Evolutionary conservation across 2,797 vertebrate species (phyloP).

Genomic region (Chelidonichthys spinosus): DNA sequence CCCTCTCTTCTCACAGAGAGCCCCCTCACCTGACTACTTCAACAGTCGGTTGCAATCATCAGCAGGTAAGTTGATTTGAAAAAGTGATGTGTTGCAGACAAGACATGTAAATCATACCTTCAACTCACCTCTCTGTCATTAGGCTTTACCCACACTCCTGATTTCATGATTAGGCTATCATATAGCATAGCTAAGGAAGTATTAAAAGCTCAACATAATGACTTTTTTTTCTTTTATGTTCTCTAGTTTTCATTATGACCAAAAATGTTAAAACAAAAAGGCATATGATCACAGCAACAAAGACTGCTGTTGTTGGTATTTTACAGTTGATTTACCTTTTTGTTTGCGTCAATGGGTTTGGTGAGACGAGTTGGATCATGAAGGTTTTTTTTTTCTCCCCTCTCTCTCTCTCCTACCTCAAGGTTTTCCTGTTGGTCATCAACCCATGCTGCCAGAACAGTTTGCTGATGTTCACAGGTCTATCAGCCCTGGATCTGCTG

Average conservation of each 20-base stretch:
- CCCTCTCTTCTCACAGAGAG: conserved; percentile 90
- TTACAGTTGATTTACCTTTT: background rate
- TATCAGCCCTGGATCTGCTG: conserved; percentile 86
- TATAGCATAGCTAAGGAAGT: background rate
- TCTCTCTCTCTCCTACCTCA: background rate
- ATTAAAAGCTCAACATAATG: background rate
- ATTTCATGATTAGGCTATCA: background rate
- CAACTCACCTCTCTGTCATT: background rate
- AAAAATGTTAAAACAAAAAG: background rate
- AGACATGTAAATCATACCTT: background rate
- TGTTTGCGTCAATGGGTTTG: background rate
- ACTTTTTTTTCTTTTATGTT: background rate
- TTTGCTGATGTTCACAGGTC: conserved; percentile 90
- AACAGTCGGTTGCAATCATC: conserved; percentile 87
- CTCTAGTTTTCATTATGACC: background rate
- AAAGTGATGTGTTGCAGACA: background rate
- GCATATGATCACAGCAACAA: background rate
- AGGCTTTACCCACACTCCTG: background rate
- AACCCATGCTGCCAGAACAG: conserved; percentile 87
- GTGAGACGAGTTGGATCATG: background rate
- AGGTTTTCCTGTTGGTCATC: conserved; percentile 80
- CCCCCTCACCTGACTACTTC: conserved; percentile 92
- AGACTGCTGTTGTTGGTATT: background rate
- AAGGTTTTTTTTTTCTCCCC: conserved; percentile 55
- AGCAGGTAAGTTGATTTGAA: conserved; percentile 78